Conservation (phyloP, 2,113 vertebrate genomes). For the Sminthopsis crassicaudata region DNA sequence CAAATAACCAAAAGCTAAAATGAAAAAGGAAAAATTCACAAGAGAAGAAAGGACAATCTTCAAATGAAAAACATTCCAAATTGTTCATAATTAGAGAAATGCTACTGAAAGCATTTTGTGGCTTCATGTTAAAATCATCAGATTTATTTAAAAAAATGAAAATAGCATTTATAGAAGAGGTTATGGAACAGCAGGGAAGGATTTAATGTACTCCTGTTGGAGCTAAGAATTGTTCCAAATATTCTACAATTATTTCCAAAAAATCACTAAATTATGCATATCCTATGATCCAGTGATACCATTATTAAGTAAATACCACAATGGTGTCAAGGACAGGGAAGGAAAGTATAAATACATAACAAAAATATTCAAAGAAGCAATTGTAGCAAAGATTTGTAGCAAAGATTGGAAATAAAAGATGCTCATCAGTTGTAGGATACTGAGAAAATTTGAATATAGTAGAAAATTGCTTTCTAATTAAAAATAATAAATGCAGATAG, state of each 20-base stretch:
- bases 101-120: background rate
- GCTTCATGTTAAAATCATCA: background rate
- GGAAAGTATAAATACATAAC: background rate
- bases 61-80: background rate
- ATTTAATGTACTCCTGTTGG: background rate
- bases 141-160: background rate
- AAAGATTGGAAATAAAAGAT: background rate
- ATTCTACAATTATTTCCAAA: background rate
- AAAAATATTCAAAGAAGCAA: background rate
- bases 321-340: background rate
- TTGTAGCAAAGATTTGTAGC: background rate
- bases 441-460: background rate
- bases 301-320: background rate
- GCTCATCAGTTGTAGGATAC: background rate
- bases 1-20: background rate
- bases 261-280: background rate
- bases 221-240: background rate
- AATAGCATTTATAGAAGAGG: too few species aligned
- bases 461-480: background rate
- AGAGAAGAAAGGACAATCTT: background rate
- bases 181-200: background rate
- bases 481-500: background rate
- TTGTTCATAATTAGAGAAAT: background rate
- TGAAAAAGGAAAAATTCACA: background rate
- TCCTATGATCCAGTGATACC: background rate